These are phyloP conservation scores for Grus americana DNA, from an alignment of 2,113 vertebrate species.

Conservation along the genomic window DNA sequence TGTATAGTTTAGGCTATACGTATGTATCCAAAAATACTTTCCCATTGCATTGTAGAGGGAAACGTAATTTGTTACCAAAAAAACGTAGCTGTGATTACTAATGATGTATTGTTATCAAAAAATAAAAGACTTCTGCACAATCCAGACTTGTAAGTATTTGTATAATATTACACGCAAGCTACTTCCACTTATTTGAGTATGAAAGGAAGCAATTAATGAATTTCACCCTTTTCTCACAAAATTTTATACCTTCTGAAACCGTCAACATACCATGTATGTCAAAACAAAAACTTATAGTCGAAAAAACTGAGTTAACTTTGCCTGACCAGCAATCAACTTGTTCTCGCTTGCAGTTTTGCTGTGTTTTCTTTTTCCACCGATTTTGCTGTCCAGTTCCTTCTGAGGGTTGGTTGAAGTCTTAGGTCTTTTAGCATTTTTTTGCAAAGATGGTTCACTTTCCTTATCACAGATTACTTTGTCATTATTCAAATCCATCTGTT, in stretches of 20 bases:
- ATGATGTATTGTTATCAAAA: slow-evolving; percentile 44
- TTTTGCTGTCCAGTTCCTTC: slow-evolving; percentile 41
- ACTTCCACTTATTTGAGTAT: background rate
- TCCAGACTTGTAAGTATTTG: slow-evolving; percentile 31
- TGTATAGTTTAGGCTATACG: background rate
- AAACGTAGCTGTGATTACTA: slow-evolving; percentile 6
- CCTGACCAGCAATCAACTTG: slow-evolving; percentile 87
- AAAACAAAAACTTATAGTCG: slow-evolving; percentile 72
- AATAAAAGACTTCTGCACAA: slow-evolving; percentile 67
- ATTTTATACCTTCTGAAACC: background rate
- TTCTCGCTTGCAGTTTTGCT: slow-evolving; percentile 70
- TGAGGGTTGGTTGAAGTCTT: slow-evolving; percentile 45
- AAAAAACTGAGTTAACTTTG: slow-evolving; percentile 89
- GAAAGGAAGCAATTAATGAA: background rate
- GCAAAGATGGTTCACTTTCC: slow-evolving; percentile 78
- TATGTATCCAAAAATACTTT: background rate
- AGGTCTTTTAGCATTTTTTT: slow-evolving; percentile 70
- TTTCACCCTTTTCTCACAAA: background rate
- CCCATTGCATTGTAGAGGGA: background rate
- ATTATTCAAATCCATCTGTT: slow-evolving; percentile 78
- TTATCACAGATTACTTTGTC: slow-evolving; percentile 65
- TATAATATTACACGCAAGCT: background rate
- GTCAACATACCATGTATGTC: background rate
- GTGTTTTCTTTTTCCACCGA: slow-evolving; percentile 54
- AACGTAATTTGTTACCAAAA: background rate